Base-by-base conservation (phyloP, 2,113 vertebrate species). In the Apteryx owenii region DNA sequence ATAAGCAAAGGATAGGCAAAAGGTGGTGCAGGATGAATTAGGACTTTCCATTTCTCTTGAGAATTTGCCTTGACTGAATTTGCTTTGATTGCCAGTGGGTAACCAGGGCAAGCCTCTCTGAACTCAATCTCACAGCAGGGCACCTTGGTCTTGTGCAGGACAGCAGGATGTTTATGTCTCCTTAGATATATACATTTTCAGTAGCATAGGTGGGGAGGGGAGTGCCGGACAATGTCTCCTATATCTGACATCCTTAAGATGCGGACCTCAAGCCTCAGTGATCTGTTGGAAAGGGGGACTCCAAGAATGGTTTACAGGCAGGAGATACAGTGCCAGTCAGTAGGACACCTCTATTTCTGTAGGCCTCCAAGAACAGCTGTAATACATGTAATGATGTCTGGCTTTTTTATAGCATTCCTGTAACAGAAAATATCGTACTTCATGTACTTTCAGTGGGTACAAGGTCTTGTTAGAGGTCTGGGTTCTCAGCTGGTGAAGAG, bases 101-200 rank as follows among this genome's bases (percentile, higher is more conserved):
- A 53, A 60, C 28, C 13, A 40, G 50, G 44, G 20, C 36, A 64
- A 38, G 29, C 0, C 5, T 4, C 29, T 58, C 75, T 33, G 29
- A n/a, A 60, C 46, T 12, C 11, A 62, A 51, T 64, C 28, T 38
- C 36, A 53, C 33, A 58, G 6, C 15, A 65, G 18, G 21, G 64
- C 5, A 46, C 4, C 33, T 77, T 66, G 1, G 0, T 19, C 31
- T 8, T 18, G 3, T 19, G 7, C 3, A 73, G 12, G 40, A 29
- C 46, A 68, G 8, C 6, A 38, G 46, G 19, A 38, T 48, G 28
- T 23, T 56, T 71, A 53, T 40, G n/a, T 53, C 22, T 89, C 14
- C 50, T 38, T 7, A 28, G 6, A 54, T 28, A 42, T 48, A 54
- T 17, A 61, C 1, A n/a, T 7, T 15, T 44, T 21, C 28, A 36